Percentiles rank a stretch among this genome's conserved stretches.
These are phyloP conservation scores for Phengaris arion DNA, from an alignment of 2,888 invertebrate species.

Conservation along the genomic window DNA sequence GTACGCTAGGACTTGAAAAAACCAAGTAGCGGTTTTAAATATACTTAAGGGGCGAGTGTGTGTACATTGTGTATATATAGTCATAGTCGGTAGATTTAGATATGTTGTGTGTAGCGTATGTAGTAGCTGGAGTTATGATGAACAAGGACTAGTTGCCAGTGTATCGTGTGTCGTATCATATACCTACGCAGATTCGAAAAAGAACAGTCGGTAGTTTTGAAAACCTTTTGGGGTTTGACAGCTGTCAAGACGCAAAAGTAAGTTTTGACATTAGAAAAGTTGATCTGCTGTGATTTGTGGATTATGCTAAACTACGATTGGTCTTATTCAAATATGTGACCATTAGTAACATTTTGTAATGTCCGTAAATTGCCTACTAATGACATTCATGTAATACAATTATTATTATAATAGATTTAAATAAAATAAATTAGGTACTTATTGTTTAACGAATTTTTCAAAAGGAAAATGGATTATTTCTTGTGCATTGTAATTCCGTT, in stretches of 20 bases:
- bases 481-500: constrained; percentile 35
- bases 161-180: constrained; percentile 50
- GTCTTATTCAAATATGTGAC: background rate
- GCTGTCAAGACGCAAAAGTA: background rate
- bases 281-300: background rate
- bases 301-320: constrained; percentile 35
- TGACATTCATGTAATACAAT: constrained; percentile 6
- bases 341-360: constrained; percentile 15
- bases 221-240: background rate
- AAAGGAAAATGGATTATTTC: background rate
- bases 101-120: constrained; percentile 56
- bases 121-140: constrained; percentile 48
- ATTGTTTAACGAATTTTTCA: constrained; percentile 1
- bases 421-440: background rate
- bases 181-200: constrained; percentile 34
- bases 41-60: constrained; percentile 38
- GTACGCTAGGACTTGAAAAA: background rate
- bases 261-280: background rate
- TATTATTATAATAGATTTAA: background rate
- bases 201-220: constrained; percentile 2
- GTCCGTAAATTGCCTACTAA: background rate
- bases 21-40: constrained; percentile 7
- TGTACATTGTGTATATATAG: constrained; percentile 76
- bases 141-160: constrained; percentile 33
- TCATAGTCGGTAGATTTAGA: constrained; percentile 61